Evolutionary conservation across 2,797 vertebrate species (phyloP).

Genomic region (Mormyrus hasselquistii): DNA sequence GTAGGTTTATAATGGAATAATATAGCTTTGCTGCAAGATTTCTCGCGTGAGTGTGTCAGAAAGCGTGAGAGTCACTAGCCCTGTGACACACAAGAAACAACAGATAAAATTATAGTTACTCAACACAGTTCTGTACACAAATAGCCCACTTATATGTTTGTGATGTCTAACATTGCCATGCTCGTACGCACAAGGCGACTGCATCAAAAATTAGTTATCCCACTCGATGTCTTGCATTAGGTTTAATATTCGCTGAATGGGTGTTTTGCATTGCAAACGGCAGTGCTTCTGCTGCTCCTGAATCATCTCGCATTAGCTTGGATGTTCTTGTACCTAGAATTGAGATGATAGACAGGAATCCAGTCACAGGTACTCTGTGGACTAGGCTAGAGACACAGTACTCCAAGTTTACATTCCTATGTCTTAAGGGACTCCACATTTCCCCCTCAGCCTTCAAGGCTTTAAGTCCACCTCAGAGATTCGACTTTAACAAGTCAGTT

Average conservation of each 20-base stretch:
- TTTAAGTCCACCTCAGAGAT: not conserved
- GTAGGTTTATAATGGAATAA: not conserved
- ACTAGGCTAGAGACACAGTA: not conserved
- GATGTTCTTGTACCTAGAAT: not conserved
- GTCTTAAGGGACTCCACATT: not conserved
- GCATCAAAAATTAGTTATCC: not conserved
- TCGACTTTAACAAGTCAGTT: not conserved
- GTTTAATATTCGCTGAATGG: not conserved
- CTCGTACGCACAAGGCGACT: not conserved
- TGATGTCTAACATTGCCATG: not conserved
- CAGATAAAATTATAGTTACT: not conserved
- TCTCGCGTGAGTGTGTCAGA: not conserved
- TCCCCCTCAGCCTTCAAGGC: not conserved
- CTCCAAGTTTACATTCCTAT: not conserved
- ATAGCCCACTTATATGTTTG: not conserved
- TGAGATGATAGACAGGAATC: not conserved
- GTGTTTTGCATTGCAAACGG: not conserved
- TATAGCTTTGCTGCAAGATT: not conserved
- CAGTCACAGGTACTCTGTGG: not conserved
- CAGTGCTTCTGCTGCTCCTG: not conserved
- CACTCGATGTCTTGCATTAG: not conserved
- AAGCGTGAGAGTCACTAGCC: not conserved
- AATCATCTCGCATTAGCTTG: not conserved
- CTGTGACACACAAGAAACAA: not conserved
- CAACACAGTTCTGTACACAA: not conserved